Base-by-base conservation (phyloP, 2,888 invertebrate genomes). In the Xylota sylvarum region DNA sequence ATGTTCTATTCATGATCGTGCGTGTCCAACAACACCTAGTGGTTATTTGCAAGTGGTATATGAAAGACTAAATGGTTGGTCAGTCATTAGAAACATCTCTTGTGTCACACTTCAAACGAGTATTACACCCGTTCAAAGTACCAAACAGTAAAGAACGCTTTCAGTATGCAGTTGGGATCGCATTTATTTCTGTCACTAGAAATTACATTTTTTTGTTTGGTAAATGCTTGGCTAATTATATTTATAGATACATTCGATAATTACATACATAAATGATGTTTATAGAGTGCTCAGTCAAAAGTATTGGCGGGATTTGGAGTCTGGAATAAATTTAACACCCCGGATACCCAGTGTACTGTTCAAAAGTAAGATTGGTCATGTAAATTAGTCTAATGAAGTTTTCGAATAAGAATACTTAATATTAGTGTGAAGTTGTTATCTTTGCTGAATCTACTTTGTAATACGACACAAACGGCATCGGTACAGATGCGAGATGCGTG, bases 401-500 rank as follows among this genome's bases (percentile, higher is more conserved):
- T 37, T 0, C n/a, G n/a, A n/a, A 10, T 48, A 12, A 23, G 23
- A 23, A 46, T n/a, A 46, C 0, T 27, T 23, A 10, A 4, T 35
- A 35, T 40, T 27, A 84, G 84, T 74, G 69, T 79, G 0, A 93
- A 92, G 88, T 91, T 93, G 48, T 87, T 93, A 80, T 94, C 94
- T 88, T 91, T 95, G 70, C 90, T 95, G 9, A 95, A 94, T 89
- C 91, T 95, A 80, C 93, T 95, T 83, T 95, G 95, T 90, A 95
- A 94, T 89, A 94, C 94, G 43, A 94, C 95, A n/a, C 95, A 95
- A 90, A 94, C 94, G 14, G 93, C 94, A 1, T 94, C 94, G 88
- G 92, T 93, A 4, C 93, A 94, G 40, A 88, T 92, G 77, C 93
- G 95, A 79, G 95, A 95, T 91, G 94, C 94, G 12, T 95, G 95